Conservation (phyloP, 1,140 invertebrate genomes). For the Pogonus chalceus region DNA sequence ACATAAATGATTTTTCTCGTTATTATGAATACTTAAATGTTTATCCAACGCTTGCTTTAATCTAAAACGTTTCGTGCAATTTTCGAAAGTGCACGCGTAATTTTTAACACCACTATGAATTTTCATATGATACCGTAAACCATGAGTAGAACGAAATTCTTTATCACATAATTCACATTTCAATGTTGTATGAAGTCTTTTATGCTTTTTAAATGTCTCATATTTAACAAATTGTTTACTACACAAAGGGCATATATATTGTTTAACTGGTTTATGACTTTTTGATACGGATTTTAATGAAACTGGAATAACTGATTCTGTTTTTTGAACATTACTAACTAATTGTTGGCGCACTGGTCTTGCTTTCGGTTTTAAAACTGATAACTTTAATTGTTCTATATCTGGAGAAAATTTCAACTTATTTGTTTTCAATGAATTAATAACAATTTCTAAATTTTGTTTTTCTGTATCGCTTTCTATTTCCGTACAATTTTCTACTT, state of each 20-base stretch:
- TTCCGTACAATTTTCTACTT: background rate
- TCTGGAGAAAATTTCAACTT: too few relatives aligned
- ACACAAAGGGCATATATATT: background rate
- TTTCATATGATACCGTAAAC: background rate
- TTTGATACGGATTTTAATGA: background rate
- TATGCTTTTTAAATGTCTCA: background rate
- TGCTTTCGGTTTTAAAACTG: background rate
- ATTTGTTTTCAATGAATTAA: too few relatives aligned
- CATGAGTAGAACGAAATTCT: background rate
- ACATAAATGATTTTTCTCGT: slow-evolving; percentile 12
- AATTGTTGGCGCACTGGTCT: background rate
- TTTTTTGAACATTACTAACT: background rate
- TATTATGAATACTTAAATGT: slow-evolving; percentile 43
- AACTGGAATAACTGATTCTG: background rate
- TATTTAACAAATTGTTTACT: background rate
- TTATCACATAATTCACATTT: background rate
- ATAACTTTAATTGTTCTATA: background rate
- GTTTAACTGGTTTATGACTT: background rate
- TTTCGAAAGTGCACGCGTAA: background rate
- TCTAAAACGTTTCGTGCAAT: background rate
- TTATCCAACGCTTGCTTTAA: slow-evolving; percentile 1
- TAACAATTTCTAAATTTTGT: background rate
- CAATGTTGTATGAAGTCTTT: background rate
- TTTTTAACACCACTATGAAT: background rate
- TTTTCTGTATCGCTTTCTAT: background rate